Conservation (phyloP, 2,113 vertebrate genomes). For the Natator depressus region DNA sequence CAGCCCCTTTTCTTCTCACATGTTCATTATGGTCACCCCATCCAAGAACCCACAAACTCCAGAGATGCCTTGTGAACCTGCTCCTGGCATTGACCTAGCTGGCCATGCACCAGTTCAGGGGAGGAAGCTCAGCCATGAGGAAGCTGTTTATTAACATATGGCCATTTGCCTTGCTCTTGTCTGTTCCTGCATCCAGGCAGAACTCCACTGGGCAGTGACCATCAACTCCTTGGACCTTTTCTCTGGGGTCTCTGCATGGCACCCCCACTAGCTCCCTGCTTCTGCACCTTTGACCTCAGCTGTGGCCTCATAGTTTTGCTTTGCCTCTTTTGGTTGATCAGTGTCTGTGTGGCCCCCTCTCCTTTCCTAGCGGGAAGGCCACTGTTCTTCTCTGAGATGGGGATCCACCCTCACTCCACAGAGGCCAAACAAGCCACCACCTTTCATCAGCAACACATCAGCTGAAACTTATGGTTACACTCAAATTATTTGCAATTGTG, state of each 20-base stretch:
- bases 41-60: background rate
- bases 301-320: background rate
- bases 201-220: background rate
- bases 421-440: background rate
- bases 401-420: background rate
- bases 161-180: background rate
- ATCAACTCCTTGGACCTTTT: background rate
- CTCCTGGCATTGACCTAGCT: background rate
- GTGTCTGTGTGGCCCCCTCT: background rate
- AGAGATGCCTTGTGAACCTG: background rate
- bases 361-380: background rate
- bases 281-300: background rate
- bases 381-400: background rate
- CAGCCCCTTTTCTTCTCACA: background rate
- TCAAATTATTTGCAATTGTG: background rate
- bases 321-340: background rate
- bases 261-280: background rate
- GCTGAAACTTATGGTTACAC: background rate
- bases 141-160: no score
- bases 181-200: background rate
- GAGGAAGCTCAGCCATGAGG: no score
- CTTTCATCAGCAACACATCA: background rate
- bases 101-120: background rate
- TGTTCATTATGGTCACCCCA: background rate
- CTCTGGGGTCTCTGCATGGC: background rate